phyloP scores from a whole-genome alignment of 2,888 invertebrate genomes.

The Capitulum mitella region DNA sequence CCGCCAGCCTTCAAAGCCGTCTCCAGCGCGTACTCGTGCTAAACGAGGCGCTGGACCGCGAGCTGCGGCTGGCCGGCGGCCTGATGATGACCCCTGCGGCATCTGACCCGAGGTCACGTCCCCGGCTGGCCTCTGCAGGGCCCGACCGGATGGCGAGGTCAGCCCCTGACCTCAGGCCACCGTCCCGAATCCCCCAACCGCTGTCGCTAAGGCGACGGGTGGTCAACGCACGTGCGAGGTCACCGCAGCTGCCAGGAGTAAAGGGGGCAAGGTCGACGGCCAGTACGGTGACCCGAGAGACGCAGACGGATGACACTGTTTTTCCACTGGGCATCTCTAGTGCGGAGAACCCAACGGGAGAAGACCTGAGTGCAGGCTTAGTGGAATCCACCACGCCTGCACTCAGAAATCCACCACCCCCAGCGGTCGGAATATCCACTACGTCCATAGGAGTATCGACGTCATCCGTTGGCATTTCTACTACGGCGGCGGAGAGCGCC shows the following conservation, averaged over 20 bases:
- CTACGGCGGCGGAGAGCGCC: not conserved
- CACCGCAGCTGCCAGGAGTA: not conserved
- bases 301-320: not conserved
- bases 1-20: not conserved
- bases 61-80: not conserved
- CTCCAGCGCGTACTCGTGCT: conserved; percentile 44
- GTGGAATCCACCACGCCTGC: not conserved
- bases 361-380: not conserved
- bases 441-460: not conserved
- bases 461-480: not conserved
- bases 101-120: not conserved
- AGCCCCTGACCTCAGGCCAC: not conserved
- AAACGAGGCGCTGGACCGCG: not conserved
- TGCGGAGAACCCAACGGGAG: not conserved
- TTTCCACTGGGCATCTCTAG: not conserved
- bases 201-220: not conserved
- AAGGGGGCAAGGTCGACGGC: not conserved
- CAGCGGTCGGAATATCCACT: not conserved
- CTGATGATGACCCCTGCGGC: not conserved
- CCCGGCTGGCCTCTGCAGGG: not conserved
- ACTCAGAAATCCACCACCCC: not conserved
- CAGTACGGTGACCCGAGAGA: not conserved
- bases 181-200: not conserved
- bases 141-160: not conserved
- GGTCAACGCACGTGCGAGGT: not conserved